Conservation (phyloP, 2,113 vertebrate genomes). For the Phalacrocorax brasilianus region DNA sequence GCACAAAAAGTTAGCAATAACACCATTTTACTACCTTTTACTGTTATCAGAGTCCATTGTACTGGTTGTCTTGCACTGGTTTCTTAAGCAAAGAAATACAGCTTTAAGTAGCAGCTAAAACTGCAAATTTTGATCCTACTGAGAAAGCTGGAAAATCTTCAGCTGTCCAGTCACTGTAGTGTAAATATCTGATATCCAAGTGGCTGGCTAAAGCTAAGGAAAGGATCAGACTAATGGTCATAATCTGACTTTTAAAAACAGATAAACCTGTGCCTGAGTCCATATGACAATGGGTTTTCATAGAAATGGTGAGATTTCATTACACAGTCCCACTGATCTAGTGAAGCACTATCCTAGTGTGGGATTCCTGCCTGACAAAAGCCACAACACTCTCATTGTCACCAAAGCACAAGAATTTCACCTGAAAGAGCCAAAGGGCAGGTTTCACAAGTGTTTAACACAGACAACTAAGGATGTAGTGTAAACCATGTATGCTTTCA, state of each 20-base stretch:
- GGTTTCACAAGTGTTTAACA: not conserved
- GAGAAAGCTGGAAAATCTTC: not conserved
- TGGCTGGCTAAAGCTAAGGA: not conserved
- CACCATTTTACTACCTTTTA: fast-evolving
- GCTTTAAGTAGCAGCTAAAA: not conserved
- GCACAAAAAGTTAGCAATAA: not conserved
- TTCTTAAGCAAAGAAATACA: not conserved
- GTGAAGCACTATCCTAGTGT: fast-evolving
- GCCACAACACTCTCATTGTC: not conserved
- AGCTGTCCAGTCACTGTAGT: not conserved
- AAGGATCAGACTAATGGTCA: not conserved
- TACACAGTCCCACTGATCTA: too few species aligned
- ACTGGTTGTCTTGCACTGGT: not conserved
- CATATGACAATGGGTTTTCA: fast-evolving
- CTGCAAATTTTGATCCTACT: not conserved
- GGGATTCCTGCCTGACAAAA: not conserved
- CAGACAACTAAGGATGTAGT: not conserved
- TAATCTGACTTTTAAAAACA: not conserved
- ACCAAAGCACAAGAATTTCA: not conserved
- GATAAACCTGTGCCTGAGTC: not conserved
- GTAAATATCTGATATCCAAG: not conserved
- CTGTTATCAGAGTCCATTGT: not conserved
- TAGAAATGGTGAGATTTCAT: not conserved
- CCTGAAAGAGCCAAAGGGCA: not conserved
- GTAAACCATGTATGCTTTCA: not conserved